Base-by-base conservation (phyloP, 1,140 invertebrate genomes). In the Aphelinus certus region DNA sequence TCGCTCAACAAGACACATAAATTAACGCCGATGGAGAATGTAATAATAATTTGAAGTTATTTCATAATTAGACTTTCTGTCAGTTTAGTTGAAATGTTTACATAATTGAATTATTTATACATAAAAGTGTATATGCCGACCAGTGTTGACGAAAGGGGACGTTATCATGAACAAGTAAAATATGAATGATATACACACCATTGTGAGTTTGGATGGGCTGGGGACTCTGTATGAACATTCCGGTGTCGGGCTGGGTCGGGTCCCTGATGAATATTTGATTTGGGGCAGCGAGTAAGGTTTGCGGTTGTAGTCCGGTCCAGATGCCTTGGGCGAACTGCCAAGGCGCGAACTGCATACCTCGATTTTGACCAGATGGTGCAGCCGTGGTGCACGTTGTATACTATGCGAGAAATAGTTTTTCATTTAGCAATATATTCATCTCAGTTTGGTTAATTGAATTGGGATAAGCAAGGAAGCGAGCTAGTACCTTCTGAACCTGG, bases 151-250 rank as follows among this genome's bases (percentile, higher is more conserved):
- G 26, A 26, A 26, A 26, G 26, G 26, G 26, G 26, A 26, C 26
- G 26, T 26, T 26, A 26, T 26, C 26, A 26, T 26, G 26, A 26
- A 26, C 26, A 26, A 26, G 26, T 67, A 73, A 67, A 73, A 73
- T 58, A 66, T 67, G 48, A 70, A 49, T 71, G 48, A 71, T 58
- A 72, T 74, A 87, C 87, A 88, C 81, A 91, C 91, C 88, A 86
- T 92, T 92, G 75, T 92, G 91, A 10, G 90, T 87, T 71, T 91
- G 88, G 42, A 90, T 84, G 0, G 90, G 89, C 76, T 94, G 94
- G 7, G 94, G 92, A 82, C 92, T 94, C 81, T 95, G 95, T 78
- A 97, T 95, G 79, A 95, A 95, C 93, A 97, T 96, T 83, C 96
- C 94, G 7, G 92, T 96, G 83, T 96, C 94, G 7, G 92, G 92